Evolutionary conservation across 2,113 vertebrate species (phyloP).

Genomic region (Maccullochella peelii): DNA sequence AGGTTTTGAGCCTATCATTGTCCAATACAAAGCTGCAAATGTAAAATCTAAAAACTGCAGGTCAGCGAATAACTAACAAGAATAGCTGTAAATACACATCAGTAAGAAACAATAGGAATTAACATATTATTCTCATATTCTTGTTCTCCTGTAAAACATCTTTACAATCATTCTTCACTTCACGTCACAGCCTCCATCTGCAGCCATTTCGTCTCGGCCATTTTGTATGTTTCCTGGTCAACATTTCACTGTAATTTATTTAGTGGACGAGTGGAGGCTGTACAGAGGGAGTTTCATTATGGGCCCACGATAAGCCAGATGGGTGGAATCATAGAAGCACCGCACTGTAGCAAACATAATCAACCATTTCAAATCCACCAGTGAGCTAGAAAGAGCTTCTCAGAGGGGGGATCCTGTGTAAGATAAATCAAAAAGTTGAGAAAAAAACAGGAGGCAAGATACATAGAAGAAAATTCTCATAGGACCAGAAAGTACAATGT

Average conservation of each 20-base stretch:
- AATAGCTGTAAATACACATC: slow-evolving; percentile 1
- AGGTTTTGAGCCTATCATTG: slow-evolving; percentile 44
- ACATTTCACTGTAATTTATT: slow-evolving; percentile 53
- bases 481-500: slow-evolving; percentile 2
- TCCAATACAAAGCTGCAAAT: slow-evolving; percentile 8
- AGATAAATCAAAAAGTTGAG: slow-evolving; percentile 18
- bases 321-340: slow-evolving; percentile 54
- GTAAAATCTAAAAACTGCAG: slow-evolving; percentile 27
- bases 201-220: slow-evolving; percentile 37
- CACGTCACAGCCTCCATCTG: slow-evolving; percentile 40
- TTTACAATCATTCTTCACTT: not conserved
- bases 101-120: not conserved
- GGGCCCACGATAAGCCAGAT: slow-evolving; percentile 48
- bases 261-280: slow-evolving; percentile 57
- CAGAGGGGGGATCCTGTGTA: slow-evolving; percentile 2
- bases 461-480: not conserved
- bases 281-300: slow-evolving; percentile 52
- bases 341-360: slow-evolving; percentile 56
- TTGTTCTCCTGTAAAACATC: not conserved
- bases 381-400: slow-evolving; percentile 63
- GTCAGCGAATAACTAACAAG: not conserved
- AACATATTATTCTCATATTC: not conserved
- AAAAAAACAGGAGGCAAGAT: slow-evolving; percentile 3
- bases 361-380: slow-evolving; percentile 67
- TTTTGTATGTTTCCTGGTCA: slow-evolving; percentile 42